Evolutionary conservation across 2,797 vertebrate genomes (phyloP), one percentile per base, ranked within the genome.

Genomic region (Carduelis carduelis): DNA sequence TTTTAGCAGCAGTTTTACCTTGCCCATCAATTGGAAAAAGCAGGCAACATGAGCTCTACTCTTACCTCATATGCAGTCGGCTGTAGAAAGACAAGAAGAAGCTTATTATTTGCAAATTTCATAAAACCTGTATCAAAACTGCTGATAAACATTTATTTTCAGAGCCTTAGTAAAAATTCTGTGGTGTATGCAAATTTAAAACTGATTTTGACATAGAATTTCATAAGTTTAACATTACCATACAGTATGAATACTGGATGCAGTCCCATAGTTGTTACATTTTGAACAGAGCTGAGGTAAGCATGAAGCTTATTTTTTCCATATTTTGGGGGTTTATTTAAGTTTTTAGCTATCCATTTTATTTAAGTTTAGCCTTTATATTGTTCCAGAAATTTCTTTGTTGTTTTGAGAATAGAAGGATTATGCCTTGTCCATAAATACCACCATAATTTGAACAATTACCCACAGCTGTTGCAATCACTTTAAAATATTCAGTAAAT

Each of bases 51-150:
- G 7, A 46, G 4, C 16, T 80, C 60, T 61, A 35, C 6, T 44
- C 8, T 52, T 76, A 23, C 0, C 1, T 83, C 32, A 17, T 3
- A 8, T 32, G 12, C 20, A 47, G 43, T 37, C 12, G 12, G 8
- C 15, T 52, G 21, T 1, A 28, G 27, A 75, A 75, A 89, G 15
- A 39, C 4, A 24, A 2, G 1, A 3, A 41, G 32, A 61, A 32
- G 1, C 2, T 57, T 32, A 52, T 18, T 23, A 26, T 50, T 85
- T 83, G 6, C 3, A 59, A 72, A 72, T 52, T 66, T 65, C 5
- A 22, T 53, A 5, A 59, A 76, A 57, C 3, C 5, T 43, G 2
- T 24, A 47, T 52, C 22, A 72, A 91, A 89, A 83, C 7, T 76
- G 7, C 14, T 30, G 28, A 83, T 16, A 46, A 32, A 41, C 3